Evolutionary conservation across 2,113 vertebrate species (phyloP).

Genomic region (human): DNA sequence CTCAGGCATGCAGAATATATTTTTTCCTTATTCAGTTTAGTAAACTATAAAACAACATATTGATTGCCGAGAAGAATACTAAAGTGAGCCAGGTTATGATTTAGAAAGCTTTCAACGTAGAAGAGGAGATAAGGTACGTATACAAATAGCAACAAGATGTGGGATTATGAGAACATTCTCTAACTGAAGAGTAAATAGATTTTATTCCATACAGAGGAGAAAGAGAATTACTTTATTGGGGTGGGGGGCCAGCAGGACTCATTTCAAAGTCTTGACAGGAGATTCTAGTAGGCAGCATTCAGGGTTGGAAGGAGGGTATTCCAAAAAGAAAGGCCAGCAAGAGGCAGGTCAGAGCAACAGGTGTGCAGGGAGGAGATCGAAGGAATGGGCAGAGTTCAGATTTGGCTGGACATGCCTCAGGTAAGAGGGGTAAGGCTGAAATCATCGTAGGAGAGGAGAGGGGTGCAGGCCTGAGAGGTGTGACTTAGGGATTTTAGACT

Average conservation of each 20-base stretch:
- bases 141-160: background rate
- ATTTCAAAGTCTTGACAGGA: background rate
- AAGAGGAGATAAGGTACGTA: background rate
- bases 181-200: background rate
- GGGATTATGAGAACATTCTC: background rate
- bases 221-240: background rate
- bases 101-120: background rate
- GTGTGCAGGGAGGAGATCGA: background rate
- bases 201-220: background rate
- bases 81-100: slow-evolving; percentile 12
- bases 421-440: background rate
- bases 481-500: no score
- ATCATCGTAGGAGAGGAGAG: accelerated
- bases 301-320: background rate
- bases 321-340: background rate
- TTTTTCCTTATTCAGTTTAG: slow-evolving; percentile 32
- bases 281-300: background rate
- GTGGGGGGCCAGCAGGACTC: background rate
- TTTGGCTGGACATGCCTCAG: background rate
- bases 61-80: background rate
- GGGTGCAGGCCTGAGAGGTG: no score
- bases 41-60: background rate
- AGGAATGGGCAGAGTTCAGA: background rate
- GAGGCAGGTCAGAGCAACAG: background rate
- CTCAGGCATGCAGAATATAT: background rate